phyloP scores from a whole-genome alignment of 2,113 vertebrate genomes.

The Orycteropus afer region DNA sequence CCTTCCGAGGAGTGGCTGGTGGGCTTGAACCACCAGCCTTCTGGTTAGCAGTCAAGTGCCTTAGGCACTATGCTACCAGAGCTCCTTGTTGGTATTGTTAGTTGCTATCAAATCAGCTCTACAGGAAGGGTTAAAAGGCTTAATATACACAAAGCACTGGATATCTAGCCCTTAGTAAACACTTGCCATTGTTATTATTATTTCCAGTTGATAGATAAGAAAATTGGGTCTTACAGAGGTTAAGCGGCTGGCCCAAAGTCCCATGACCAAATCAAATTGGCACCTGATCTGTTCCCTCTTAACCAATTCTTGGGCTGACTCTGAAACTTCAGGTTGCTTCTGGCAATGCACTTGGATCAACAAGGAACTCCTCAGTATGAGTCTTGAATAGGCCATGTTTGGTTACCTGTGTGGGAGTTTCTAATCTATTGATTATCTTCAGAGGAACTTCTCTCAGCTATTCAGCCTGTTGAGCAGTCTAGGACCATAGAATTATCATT shows the following conservation, averaged over 20 bases:
- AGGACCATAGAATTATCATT: background rate
- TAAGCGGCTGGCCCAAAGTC: constrained; percentile 36
- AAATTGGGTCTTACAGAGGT: constrained; percentile 54
- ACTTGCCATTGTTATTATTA: background rate
- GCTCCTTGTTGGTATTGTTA: too few relatives aligned
- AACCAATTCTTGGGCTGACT: background rate
- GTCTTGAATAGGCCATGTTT: fast-evolving
- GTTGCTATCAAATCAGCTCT: background rate
- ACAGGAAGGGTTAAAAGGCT: background rate
- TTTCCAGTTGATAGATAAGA: constrained; percentile 38
- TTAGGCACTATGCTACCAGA: too few relatives aligned
- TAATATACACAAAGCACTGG: background rate
- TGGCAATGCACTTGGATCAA: background rate
- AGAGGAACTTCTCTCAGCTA: background rate
- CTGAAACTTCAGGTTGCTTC: background rate
- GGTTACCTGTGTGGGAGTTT: background rate
- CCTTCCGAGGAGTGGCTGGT: too few relatives aligned
- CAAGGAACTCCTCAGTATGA: background rate
- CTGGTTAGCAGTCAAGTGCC: too few relatives aligned
- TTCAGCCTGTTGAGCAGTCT: background rate
- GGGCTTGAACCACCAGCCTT: too few relatives aligned
- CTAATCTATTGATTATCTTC: background rate
- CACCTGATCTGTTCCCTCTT: constrained; percentile 37
- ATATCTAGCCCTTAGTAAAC: background rate
- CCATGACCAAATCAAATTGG: background rate